Evolutionary conservation across 1,140 invertebrate genomes (phyloP), one percentile per base, ranked within the genome.

Genomic region (Lineus longissimus): DNA sequence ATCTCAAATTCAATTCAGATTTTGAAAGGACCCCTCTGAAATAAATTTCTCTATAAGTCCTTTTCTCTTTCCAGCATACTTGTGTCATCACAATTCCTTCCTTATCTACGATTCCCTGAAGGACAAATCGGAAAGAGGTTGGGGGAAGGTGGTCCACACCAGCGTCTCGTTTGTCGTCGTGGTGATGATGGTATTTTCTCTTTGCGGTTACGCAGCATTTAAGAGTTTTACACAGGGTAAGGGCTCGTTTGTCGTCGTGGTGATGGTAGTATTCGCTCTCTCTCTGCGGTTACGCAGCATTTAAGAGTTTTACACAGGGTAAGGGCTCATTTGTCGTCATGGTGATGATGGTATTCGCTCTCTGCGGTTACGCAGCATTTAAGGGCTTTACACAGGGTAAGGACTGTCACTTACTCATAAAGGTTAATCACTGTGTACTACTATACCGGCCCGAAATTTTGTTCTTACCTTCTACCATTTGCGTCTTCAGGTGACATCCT

Each of bases 51-150:
- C n/a, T n/a, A n/a, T n/a, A n/a, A n/a, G n/a, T n/a, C n/a, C n/a
- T n/a, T n/a, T n/a, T n/a, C n/a, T 27, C 25, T 9, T 51, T 81
- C 60, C 69, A 89, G 90, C 90, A 56, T 92, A 91, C 73, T 91
- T 92, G 90, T 92, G 91, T 73, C 91, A 93, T 73, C 91, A 92
- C 79, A 91, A 91, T 71, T 91, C 89, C 55, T 93, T 92, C 75
- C 82, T 93, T 43, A 86, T 92, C 63, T 92, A 90, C 79, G 86
- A 86, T 58, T 91, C 89, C 25, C 88, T 93, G 73, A 84, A 89
- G 70, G 84, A 88, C 56, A 87, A 89, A n/a, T 87, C 85, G 41
- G 85, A 90, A 72, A 82, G 85, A 66, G 86, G 87, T 68, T 92
- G 90, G 90, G 87, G 90, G 71, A 85, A 86, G 65, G 88, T 92